Conservation (phyloP, 2,888 invertebrate genomes). For the Tineola bisselliella region DNA sequence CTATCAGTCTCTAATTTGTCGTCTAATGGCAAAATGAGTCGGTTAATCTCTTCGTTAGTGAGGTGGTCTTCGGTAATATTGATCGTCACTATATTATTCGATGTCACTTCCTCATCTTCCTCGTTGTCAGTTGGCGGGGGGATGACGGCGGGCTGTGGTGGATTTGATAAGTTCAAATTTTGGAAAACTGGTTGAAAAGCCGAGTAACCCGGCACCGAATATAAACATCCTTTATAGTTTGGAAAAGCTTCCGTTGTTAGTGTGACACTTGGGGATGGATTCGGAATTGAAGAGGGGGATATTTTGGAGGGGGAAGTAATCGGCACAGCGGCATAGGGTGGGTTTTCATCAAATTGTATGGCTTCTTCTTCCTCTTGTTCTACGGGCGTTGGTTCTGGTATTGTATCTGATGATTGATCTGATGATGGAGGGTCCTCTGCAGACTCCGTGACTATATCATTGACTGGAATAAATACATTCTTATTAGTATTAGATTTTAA, state of each 20-base stretch:
- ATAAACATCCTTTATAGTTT: conserved; percentile 42
- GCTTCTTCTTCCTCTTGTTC: conserved; percentile 26
- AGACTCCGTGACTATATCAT: neutral
- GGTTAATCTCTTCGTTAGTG: no score
- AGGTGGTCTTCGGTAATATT: neutral
- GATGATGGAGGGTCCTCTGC: conserved; percentile 15
- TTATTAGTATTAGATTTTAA: neutral
- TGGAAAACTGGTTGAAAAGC: conserved; percentile 56
- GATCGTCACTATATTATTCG: neutral
- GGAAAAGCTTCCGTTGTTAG: conserved; percentile 43
- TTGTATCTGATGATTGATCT: conserved; percentile 18
- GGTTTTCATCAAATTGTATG: conserved; percentile 24
- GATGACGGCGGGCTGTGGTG: conserved; percentile 12
- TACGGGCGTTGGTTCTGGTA: conserved; percentile 13
- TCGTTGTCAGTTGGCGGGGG: conserved; percentile 25
- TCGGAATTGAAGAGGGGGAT: conserved; percentile 60
- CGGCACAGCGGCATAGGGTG: conserved; percentile 29
- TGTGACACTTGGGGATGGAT: conserved; percentile 52
- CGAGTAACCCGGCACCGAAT: conserved; percentile 56
- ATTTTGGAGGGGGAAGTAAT: conserved; percentile 46
- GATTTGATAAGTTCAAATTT: neutral
- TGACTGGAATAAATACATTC: neutral
- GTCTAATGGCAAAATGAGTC: neutral
- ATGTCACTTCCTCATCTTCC: conserved; percentile 6
- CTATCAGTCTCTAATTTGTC: neutral